phyloP scores from a whole-genome alignment of 2,113 vertebrate species.

The Pedionomus torquatus region DNA sequence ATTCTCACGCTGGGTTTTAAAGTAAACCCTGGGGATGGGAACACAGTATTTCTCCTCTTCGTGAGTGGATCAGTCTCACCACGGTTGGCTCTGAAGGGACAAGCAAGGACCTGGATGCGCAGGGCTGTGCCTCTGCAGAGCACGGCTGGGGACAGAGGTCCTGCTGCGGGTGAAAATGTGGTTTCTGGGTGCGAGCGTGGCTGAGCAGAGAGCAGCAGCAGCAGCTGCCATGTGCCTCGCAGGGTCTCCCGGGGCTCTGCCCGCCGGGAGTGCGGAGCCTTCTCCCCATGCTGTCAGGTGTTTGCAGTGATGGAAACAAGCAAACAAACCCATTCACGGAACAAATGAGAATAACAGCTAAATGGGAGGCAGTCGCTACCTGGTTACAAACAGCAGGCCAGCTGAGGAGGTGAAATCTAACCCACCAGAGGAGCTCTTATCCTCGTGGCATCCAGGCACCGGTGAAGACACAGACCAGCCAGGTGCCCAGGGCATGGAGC shows the following conservation, averaged over 20 bases:
- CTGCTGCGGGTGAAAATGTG: neutral
- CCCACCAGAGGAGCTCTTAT: neutral
- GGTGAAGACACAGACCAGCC: neutral
- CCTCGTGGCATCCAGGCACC: neutral
- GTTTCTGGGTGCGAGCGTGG: neutral
- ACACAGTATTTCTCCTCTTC: neutral
- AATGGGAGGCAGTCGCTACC: neutral
- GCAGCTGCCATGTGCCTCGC: neutral
- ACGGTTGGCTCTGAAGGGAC: neutral
- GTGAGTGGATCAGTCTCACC: rapidly evolving
- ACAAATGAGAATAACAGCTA: neutral
- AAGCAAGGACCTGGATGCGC: neutral
- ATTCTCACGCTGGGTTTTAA: neutral
- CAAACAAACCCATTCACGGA: neutral
- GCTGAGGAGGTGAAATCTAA: neutral
- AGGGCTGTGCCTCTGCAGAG: neutral
- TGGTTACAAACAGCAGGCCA: neutral
- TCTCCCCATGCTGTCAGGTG: neutral
- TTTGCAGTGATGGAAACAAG: neutral
- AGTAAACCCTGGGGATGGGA: neutral
- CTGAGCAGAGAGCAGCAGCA: neutral
- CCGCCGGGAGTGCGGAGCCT: neutral
- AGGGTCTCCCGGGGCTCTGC: neutral
- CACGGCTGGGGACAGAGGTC: neutral
- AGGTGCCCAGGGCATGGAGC: rapidly evolving